A percentile compares a stretch with the other conserved stretches of the same genome.
Evolutionary conservation across 2,888 invertebrate genomes (phyloP).

Genomic region (Apantesis nais): DNA sequence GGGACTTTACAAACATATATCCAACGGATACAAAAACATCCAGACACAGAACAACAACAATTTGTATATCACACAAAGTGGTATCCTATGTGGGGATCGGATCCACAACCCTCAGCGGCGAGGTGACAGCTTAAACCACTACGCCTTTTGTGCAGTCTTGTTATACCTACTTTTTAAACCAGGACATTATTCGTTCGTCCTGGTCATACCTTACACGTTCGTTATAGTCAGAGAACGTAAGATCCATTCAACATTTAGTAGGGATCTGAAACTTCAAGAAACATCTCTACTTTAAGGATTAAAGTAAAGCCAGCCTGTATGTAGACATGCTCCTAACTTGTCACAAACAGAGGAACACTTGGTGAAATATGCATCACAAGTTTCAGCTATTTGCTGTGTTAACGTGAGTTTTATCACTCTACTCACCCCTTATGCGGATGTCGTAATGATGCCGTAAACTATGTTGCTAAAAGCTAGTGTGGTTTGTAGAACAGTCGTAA

Average conservation of each 20-base stretch:
- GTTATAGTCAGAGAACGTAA: neutral
- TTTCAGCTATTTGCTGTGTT: constrained; percentile 22
- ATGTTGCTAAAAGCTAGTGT: constrained; percentile 10
- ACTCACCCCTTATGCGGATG: constrained; percentile 16
- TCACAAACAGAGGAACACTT: constrained; percentile 44
- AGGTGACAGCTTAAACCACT: too few relatives aligned
- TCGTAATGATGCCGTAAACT: constrained; percentile 13
- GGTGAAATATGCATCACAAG: constrained; percentile 24
- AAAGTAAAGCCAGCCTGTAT: constrained; percentile 40
- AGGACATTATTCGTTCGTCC: too few relatives aligned
- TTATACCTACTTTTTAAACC: too few relatives aligned
- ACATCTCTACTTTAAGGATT: constrained; percentile 47
- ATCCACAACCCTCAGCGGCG: too few relatives aligned
- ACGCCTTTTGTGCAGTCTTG: too few relatives aligned
- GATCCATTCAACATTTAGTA: constrained; percentile 19
- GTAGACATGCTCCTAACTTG: constrained; percentile 31
- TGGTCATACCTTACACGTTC: neutral
- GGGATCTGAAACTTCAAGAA: constrained; percentile 30
- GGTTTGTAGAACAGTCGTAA: constrained; percentile 14
- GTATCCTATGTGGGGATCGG: too few relatives aligned
- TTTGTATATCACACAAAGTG: too few relatives aligned
- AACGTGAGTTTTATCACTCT: constrained; percentile 20
- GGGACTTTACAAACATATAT: too few relatives aligned
- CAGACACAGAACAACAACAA: too few relatives aligned
- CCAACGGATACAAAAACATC: too few relatives aligned